Base-by-base conservation (phyloP, 2,888 invertebrate species). In the Syrphus vitripennis region DNA sequence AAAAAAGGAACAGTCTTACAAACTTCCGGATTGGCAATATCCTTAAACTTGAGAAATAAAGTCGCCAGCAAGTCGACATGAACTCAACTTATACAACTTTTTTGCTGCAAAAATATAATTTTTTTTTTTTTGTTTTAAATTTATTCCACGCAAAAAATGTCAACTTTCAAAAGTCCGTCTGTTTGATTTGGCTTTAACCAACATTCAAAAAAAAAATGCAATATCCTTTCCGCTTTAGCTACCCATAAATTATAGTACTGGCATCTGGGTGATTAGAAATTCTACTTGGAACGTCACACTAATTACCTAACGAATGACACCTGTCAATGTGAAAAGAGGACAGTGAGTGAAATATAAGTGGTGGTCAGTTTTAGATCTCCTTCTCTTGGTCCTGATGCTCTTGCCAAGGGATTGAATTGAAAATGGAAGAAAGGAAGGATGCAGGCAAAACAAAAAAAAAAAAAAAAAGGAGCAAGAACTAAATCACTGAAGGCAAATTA, bases 31-130 rank as follows among this genome's bases (percentile, higher is more conserved):
- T 67, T 76, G 80, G 75, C 65, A 84, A 76, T 80, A 81, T 84
- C 81, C 75, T 80, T 84, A 80, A 84, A 84, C 76, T 80, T 80
- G 84, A 80, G 80, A 76, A 65, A 71, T 76, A 72, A 84, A 77
- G 84, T 76, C 84, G 84, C 71, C 84, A 84, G 48, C 40, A 80
- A 81, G 84, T 81, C 84, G 63, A 76, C 67, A 50, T 67, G 26
- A 71, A 79, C n/a, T n/a, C n/a, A n/a, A 75, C 70, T 57, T 21
- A 48, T 61, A 75, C 31, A 55, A 57, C 53, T 59, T 50, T 67
- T n/a, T 65, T 42, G 10, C 16, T 75, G 53, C 57, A 42, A 29
- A 45, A 57, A 69, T 69, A 63, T 55, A 59, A n/a, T 50, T 21
- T 24, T 53, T 63, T 19, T 16, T 26, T 71, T 31, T 3, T 26